These are phyloP conservation scores for Neodiprion virginianus DNA, from an alignment of 1,140 invertebrate species.

Conservation along the genomic window DNA sequence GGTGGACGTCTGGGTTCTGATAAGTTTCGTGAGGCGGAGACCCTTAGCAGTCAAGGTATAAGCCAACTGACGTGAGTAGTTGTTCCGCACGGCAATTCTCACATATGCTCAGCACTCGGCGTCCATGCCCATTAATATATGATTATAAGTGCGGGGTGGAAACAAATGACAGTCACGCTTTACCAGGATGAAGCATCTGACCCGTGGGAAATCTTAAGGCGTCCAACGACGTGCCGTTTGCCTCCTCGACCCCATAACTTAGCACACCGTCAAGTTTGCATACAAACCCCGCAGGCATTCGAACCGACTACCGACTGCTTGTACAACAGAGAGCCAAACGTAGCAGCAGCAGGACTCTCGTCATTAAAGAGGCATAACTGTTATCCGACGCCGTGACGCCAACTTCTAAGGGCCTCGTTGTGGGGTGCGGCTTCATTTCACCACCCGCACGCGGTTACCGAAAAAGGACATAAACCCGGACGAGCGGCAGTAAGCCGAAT, in stretches of 20 bases:
- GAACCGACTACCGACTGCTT: conserved; percentile 4
- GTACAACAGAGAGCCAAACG: background rate
- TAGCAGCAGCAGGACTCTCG: background rate
- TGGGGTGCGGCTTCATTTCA: background rate
- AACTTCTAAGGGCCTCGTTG: conserved; percentile 3
- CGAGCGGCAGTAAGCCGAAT: too few relatives aligned
- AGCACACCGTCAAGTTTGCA: conserved; percentile 4
- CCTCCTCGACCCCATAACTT: background rate
- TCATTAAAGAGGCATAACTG: conserved; percentile 5
- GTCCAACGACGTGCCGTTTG: conserved; percentile 12
- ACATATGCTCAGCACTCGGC: too few relatives aligned
- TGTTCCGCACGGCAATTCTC: too few relatives aligned
- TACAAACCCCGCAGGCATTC: background rate
- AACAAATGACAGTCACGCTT: background rate
- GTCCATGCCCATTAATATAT: background rate
- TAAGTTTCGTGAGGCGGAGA: too few relatives aligned
- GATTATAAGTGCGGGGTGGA: background rate
- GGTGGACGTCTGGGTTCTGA: too few relatives aligned
- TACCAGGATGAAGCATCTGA: conserved; percentile 49
- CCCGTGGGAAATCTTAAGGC: conserved; percentile 58
- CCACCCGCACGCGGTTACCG: background rate
- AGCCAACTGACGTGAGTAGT: too few relatives aligned
- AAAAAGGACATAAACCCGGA: background rate
- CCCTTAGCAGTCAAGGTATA: too few relatives aligned
- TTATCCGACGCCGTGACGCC: background rate